Evolutionary conservation across 2,888 invertebrate species (phyloP), one percentile per base, ranked within the genome.

Genomic region (Lagria hirta): DNA sequence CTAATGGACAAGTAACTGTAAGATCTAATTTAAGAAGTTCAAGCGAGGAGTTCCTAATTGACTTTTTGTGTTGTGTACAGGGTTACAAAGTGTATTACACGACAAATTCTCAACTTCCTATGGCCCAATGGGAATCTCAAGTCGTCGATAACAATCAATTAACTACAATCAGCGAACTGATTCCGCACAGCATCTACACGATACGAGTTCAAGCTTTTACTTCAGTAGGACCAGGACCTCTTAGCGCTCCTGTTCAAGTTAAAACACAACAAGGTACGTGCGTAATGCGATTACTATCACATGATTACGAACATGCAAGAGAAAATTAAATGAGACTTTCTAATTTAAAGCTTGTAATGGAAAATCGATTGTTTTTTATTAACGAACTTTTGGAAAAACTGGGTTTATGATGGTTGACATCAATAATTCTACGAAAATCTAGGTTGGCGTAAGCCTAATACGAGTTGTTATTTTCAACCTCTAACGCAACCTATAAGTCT

Each of bases 51-150:
- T 34, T 3, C 3, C 12, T 29, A 4, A 18, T n/a, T 8, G 10
- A 17, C 16, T 29, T 40, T 34, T 23, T 22, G 22, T 29, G n/a
- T n/a, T 5, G n/a, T 62, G 70, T 65, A 7, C 75, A 96, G 96
- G 94, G 93, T 56, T 97, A 97, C 78, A 95, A 95, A 76, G 92
- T 98, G 50, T 96, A 90, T 75, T 98, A 94, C 75, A 95, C 96
- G 3, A 88, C 87, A 52, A 88, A 91, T 61, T 85, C 94, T 12
- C 84, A 87, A 53, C 84, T 89, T 54, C 83, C 86, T 5, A 82
- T 94, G 73, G 85, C 88, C 46, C 87, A 89, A 18, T 97, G 97
- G 97, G 83, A 89, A 62, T 88, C 90, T 3, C 92, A 92, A 74
- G 88, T 86, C 78, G 93, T 96, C 66, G 93, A 95, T 74, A 93